Base-by-base conservation (phyloP, 1,140 invertebrate genomes). In the Bombus confusus region DNA sequence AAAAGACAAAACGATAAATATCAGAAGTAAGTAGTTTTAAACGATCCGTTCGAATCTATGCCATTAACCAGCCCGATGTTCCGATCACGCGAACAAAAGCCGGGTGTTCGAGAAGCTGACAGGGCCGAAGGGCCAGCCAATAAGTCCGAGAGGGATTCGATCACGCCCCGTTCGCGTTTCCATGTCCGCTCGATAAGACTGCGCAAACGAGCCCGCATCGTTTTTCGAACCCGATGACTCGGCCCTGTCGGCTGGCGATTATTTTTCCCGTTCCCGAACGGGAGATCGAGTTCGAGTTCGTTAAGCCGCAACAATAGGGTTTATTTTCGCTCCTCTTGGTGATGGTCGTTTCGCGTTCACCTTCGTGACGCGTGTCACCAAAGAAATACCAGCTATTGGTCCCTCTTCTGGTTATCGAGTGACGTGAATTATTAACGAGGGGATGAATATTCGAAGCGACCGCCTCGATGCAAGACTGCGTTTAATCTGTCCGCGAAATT, bases 311-410 rank as follows among this genome's bases (percentile, higher is more conserved):
- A 69, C 62, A 52, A 69, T 75, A n/a, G 62, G 74, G 8, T 83
- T 76, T 76, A 66, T 76, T 83, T 66, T 74, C 59, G 71, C 62
- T 71, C n/a, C 76, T 85, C 83, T 87, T 76, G 47, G 3, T 39
- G 37, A 13, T 39, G 37, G 68, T 57, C 59, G 85, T 73, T 57
- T 47, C 62, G 41, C 86, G 76, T 75, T 47, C 68, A 41, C 74
- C 73, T 74, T 83, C 85, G 57, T 37, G 52, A 71, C 8, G 47
- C 41, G 71, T 28, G 77, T 18, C 25, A 41, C 64, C 52, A 74
- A 88, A 83, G 80, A 80, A 80, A 86, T 43, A 80, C 59, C 80
- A 77, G 66, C 69, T 74, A 80, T 89, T 88, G 84, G 86, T 72
- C 87, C 52, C 47, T 47, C 69, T 59, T n/a, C 28, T 62, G 28